These are phyloP conservation scores for Promerops cafer DNA, from an alignment of 2,113 vertebrate species.

Conservation along the genomic window DNA sequence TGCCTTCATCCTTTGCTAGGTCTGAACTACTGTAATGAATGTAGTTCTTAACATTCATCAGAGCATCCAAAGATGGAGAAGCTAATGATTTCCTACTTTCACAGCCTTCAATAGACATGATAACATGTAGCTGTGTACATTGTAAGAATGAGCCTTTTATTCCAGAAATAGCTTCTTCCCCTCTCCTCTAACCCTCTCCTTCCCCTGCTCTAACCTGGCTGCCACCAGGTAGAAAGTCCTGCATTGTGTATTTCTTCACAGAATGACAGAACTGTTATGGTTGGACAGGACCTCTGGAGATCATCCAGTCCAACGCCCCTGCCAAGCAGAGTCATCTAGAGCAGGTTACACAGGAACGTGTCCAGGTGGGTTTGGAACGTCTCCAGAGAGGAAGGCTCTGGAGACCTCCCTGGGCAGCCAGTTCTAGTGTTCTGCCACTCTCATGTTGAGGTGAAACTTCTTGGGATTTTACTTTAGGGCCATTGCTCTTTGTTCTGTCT, in stretches of 20 bases:
- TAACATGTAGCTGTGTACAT: neutral
- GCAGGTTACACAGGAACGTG: rapidly evolving
- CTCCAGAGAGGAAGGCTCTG: neutral
- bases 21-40: neutral
- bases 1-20: neutral
- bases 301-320: neutral
- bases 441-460: neutral
- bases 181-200: too few relatives aligned
- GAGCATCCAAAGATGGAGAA: neutral
- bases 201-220: neutral
- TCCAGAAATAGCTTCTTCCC: neutral
- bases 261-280: neutral
- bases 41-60: neutral
- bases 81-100: neutral
- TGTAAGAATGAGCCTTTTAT: neutral
- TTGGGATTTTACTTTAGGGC: neutral
- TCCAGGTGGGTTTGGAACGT: neutral
- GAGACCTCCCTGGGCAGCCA: neutral
- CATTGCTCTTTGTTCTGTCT: rapidly evolving
- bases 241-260: neutral
- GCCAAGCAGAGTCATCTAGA: neutral
- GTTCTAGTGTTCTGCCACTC: neutral
- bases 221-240: neutral
- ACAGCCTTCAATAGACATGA: neutral
- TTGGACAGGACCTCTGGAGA: neutral